Percentiles rank a stretch among this genome's conserved stretches.
Evolutionary conservation across 1,140 invertebrate species (phyloP).

Genomic region (Vollenhovia emeryi): DNA sequence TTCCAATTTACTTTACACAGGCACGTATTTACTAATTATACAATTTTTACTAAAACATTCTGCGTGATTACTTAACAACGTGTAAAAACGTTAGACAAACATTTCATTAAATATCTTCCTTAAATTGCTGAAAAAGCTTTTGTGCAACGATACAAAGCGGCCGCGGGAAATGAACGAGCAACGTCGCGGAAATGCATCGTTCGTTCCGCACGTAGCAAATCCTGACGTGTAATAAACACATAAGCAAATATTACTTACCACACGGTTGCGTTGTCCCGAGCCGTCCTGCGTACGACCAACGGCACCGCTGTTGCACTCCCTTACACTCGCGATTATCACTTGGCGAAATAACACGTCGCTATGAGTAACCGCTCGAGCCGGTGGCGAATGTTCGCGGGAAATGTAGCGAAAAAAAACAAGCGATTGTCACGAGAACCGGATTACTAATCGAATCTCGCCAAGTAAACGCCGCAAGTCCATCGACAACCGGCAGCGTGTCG

Average conservation of each 20-base stretch:
- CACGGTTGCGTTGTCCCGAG: neutral
- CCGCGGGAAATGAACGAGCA: neutral
- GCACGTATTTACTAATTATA: neutral
- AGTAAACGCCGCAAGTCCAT: neutral
- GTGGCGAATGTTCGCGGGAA: too few species aligned
- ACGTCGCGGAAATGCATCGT: neutral
- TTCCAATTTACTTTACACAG: too few species aligned
- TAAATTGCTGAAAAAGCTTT: neutral
- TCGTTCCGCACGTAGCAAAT: too few species aligned
- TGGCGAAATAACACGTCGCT: neutral
- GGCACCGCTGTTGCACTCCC: neutral
- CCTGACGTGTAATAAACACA: neutral
- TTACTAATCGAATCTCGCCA: neutral
- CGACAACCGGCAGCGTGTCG: too few species aligned
- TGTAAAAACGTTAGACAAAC: neutral
- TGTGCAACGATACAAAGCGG: neutral
- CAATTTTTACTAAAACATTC: neutral
- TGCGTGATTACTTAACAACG: neutral
- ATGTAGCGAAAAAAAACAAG: neutral
- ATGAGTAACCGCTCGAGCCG: too few species aligned
- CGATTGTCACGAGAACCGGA: neutral
- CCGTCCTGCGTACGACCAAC: neutral
- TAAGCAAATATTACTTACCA: neutral
- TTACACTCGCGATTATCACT: neutral
- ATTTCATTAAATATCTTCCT: neutral